Conservation (phyloP, 2,888 invertebrate species). For the Caenorhabditis sp. region DNA sequence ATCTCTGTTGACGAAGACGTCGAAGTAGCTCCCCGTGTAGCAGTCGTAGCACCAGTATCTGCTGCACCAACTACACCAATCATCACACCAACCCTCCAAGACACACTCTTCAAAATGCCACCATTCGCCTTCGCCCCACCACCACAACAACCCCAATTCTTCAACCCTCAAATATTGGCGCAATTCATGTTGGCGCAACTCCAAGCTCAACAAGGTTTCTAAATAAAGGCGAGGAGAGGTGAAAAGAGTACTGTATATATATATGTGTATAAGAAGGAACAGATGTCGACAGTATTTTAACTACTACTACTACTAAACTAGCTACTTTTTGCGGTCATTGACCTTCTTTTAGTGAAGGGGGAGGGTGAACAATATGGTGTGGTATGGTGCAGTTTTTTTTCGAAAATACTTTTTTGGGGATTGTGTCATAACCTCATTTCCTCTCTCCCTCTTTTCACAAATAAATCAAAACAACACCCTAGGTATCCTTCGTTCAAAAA, state of each 20-base stretch:
- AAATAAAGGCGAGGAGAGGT: neutral
- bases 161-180: slow-evolving; percentile 19
- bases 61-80: neutral
- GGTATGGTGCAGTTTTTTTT: neutral
- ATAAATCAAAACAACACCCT: neutral
- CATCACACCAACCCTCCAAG: neutral
- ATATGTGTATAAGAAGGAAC: slow-evolving; percentile 5
- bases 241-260: too few species aligned
- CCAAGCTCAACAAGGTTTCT: slow-evolving; percentile 14
- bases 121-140: slow-evolving; percentile 1
- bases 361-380: slow-evolving; percentile 24
- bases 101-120: slow-evolving; percentile 22
- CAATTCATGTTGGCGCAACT: slow-evolving; percentile 38
- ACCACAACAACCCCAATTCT: slow-evolving; percentile 7
- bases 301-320: neutral
- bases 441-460: neutral
- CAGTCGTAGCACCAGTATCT: neutral
- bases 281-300: slow-evolving; percentile 40
- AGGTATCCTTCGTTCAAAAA: neutral
- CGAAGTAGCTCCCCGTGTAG: neutral
- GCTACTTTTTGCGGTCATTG: slow-evolving; percentile 36
- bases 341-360: slow-evolving; percentile 22
- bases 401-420: neutral
- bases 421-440: neutral
- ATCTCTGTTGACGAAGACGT: neutral